Evolutionary conservation across 2,113 vertebrate genomes (phyloP).

Genomic region (Sisor rabdophorus): DNA sequence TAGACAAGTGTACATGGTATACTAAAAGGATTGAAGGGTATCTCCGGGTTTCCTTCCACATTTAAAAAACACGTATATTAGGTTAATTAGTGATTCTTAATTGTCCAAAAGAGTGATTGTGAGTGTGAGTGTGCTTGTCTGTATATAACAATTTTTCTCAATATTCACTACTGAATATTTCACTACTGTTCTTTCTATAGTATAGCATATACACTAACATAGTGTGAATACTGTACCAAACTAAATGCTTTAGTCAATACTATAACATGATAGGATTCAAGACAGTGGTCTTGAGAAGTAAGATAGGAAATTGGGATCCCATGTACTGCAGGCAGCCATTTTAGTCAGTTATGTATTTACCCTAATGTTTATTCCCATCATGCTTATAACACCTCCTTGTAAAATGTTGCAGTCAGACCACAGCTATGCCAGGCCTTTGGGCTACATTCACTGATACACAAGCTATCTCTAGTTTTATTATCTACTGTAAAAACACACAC

Average conservation of each 20-base stretch:
- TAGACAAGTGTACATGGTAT: background rate
- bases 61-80: too few species aligned
- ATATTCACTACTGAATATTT: too few species aligned
- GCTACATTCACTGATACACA: conserved; percentile 29
- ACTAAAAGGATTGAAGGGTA: too few species aligned
- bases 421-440: conserved; percentile 21
- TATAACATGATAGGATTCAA: background rate
- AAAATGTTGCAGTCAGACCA: conserved; percentile 17
- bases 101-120: too few species aligned
- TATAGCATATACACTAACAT: too few species aligned
- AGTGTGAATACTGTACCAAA: too few species aligned
- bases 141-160: too few species aligned
- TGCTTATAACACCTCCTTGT: conserved; percentile 13
- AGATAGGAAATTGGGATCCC: background rate
- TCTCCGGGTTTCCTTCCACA: too few species aligned
- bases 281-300: background rate
- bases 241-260: too few species aligned
- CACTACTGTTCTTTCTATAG: too few species aligned
- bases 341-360: conserved; percentile 19
- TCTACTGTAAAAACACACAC: conserved; percentile 28
- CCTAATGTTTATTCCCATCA: background rate
- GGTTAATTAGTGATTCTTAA: too few species aligned
- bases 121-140: too few species aligned
- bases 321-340: conserved; percentile 17
- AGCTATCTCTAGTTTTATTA: conserved; percentile 36